Conservation (phyloP, 2,113 vertebrate species). For the Galbula dea region DNA sequence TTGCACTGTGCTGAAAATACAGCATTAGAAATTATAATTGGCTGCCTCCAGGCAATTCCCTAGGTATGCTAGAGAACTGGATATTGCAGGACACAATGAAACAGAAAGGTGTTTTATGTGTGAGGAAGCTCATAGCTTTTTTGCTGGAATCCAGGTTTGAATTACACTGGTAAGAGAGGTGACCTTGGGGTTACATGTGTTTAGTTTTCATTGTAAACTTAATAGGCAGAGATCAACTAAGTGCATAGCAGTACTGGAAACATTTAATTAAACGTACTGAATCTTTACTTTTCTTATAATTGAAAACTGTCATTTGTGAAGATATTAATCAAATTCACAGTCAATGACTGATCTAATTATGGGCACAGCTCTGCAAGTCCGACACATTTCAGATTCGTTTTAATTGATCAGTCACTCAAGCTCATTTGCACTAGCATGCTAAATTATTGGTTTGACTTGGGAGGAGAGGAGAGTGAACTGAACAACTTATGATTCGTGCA, state of each 20-base stretch:
- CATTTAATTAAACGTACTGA: constrained; percentile 42
- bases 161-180: not conserved
- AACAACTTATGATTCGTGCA: constrained; percentile 18
- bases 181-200: constrained; percentile 33
- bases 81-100: not conserved
- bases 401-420: constrained; percentile 63
- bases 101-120: not conserved
- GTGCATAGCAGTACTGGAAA: not conserved
- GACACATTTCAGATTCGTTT: constrained; percentile 45
- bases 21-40: constrained; percentile 25
- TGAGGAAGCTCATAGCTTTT: not conserved
- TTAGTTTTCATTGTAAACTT: constrained; percentile 48
- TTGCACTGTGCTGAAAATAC: not conserved
- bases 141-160: constrained; percentile 4
- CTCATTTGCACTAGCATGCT: constrained; percentile 45
- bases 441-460: constrained; percentile 56
- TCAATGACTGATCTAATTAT: constrained; percentile 58
- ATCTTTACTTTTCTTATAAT: constrained; percentile 61
- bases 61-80: not conserved
- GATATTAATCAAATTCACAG: constrained; percentile 56
- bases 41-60: not conserved
- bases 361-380: constrained; percentile 16
- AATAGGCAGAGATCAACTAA: constrained; percentile 40
- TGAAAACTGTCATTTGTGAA: constrained; percentile 58
- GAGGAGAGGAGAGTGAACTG: constrained; percentile 47